Evolutionary conservation across 2,797 vertebrate genomes (phyloP).

Genomic region (Falco cherrug): DNA sequence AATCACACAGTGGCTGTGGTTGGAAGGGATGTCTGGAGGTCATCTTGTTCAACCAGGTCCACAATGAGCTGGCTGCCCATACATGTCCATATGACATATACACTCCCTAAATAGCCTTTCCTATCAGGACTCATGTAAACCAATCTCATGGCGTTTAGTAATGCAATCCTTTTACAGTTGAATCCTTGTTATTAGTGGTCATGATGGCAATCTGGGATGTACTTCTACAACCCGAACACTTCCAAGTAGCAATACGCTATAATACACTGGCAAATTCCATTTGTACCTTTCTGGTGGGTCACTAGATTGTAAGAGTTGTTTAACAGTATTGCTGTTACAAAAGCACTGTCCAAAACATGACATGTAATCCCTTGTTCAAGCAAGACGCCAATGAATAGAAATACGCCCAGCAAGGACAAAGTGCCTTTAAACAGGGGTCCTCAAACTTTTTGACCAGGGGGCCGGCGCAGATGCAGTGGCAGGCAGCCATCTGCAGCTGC

Average conservation of each 20-base stretch:
- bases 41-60: neutral
- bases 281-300: neutral
- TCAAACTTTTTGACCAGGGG: too few species aligned
- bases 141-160: neutral
- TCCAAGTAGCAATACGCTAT: neutral
- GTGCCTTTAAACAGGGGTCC: too few species aligned
- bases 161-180: neutral
- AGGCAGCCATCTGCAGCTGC: too few species aligned
- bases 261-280: neutral
- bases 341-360: neutral
- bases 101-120: neutral
- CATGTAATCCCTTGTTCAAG: neutral
- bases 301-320: neutral
- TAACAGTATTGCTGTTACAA: neutral
- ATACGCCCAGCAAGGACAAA: neutral
- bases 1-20: neutral
- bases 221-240: neutral
- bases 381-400: neutral
- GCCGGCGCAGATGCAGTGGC: too few species aligned
- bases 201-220: neutral
- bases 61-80: neutral
- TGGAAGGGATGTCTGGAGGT: neutral
- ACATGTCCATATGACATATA: neutral
- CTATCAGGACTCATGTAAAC: neutral
- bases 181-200: neutral